Base-by-base conservation (phyloP, 2,797 vertebrate genomes). In the Propithecus deckenii region DNA sequence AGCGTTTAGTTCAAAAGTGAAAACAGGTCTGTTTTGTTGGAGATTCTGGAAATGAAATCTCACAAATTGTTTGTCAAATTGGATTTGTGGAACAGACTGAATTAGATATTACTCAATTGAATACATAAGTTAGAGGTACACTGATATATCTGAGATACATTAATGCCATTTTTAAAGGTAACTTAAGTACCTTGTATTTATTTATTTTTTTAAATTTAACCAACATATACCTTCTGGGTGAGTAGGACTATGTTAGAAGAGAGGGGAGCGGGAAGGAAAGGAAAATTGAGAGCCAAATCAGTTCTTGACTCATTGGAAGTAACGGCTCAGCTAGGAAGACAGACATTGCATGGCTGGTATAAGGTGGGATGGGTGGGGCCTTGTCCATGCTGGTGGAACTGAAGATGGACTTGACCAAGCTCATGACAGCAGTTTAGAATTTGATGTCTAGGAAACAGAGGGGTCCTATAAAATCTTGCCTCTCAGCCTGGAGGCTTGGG, bases 1-100 rank as follows among this genome's bases (percentile, higher is more conserved):
- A 95, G 11, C 52, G 91, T 90, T 96, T 63, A 83, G 87, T 92
- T 86, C 46, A 78, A 87, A 89, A 80, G 48, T 92, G 88, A 95
- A 92, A 92, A 80, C 84, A 87, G 46, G 52, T 85, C 65, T 55
- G n/a, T 59, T 96, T 95, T 65, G n/a, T 61, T 89, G 52, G 41
- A 35, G 32, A 84, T 52, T 87, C 15, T 5, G 76, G 38, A 93
- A 92, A 96, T 67, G 41, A 81, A 97, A 65, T 80, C 18, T 94
- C 74, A 55, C 35, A 90, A 94, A 93, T 78, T 61, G 61, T 95
- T 95, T 75, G 50, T 93, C 88, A 94, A 55, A 94, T 78, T 90
- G 59, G 15, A 90, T 96, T 94, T 95, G 41, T 86, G n/a, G 22
- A 93, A 90, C 7, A 85, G 46, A 74, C 14, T 71, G 11, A 86